Evolutionary conservation across 2,113 vertebrate species (phyloP), one percentile per base, ranked within the genome.

Genomic region (Anhinga anhinga): DNA sequence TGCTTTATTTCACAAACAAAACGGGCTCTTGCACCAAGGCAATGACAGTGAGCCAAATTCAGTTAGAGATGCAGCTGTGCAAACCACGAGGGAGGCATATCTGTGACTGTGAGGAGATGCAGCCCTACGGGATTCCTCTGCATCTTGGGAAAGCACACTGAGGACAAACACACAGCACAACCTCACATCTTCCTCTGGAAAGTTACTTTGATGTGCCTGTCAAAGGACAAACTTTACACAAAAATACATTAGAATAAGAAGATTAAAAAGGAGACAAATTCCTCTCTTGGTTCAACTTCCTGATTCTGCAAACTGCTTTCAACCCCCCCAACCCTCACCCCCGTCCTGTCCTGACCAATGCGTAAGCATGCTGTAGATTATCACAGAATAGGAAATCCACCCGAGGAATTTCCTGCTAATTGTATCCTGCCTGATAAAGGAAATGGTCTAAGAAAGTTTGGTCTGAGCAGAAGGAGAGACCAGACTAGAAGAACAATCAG

Each of bases 351-450:
- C 87, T 36, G 56, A 73, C 6, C 49, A 6, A 45, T 25, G 67
- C 4, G 29, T 94, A 93, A 92, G 88, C 63, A 32, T 0, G 4
- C 66, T 59, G 78, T 56, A 74, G 85, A 91, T 95, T 96, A 96
- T 90, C 87, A 47, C 61, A 93, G 81, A 21, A 91, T 30, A 97
- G 97, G 95, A 97, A 95, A 95, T 82, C 94, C 95, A 97, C 94
- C 91, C 78, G 66, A 96, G 91, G 96, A 95, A 97, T 88, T 97
- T 97, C 96, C 97, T 96, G 97, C 91, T 95, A 61, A 86, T 95
- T 96, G 95, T 87, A 93, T 96, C 95, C 97, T 97, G 94, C 84
- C 85, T 93, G 93, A 86, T 91, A 97, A 97, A 97, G 96, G 95
- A 97, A 97, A 95, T 63, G 87, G 93, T 32, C 47, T 80, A 87